Conservation (phyloP, 2,888 invertebrate genomes). For the Tineola bisselliella region DNA sequence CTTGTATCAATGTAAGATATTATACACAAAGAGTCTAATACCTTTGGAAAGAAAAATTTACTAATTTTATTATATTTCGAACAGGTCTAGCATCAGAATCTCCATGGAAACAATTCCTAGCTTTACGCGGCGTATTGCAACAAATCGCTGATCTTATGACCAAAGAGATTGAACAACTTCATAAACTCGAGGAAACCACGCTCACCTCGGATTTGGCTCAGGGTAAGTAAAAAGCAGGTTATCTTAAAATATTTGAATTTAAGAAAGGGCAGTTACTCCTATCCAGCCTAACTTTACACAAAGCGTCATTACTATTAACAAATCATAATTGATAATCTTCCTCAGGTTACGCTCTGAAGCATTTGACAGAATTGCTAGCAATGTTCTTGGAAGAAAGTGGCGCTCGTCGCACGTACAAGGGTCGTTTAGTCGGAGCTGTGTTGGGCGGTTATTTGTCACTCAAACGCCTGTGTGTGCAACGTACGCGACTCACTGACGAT, state of each 20-base stretch:
- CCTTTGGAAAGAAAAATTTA: no score
- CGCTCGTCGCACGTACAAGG: conserved; percentile 91
- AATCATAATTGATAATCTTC: not conserved
- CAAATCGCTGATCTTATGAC: conserved; percentile 87
- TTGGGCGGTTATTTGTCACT: conserved; percentile 94
- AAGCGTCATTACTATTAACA: not conserved
- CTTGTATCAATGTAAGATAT: conserved; percentile 76
- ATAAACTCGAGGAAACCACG: conserved; percentile 90
- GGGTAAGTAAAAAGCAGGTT: conserved; percentile 65
- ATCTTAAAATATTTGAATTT: no score
- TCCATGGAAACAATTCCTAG: conserved; percentile 95
- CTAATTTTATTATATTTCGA: not conserved
- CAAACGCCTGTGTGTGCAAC: conserved; percentile 89
- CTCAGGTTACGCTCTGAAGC: conserved; percentile 86
- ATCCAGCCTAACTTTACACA: no score
- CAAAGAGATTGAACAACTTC: conserved; percentile 87
- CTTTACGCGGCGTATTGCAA: conserved; percentile 84
- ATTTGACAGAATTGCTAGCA: conserved; percentile 86
- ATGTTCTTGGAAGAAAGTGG: conserved; percentile 88
- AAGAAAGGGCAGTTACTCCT: no score
- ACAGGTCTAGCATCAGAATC: conserved; percentile 78
- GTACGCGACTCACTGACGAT: conserved; percentile 94
- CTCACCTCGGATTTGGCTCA: conserved; percentile 94
- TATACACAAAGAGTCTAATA: not conserved
- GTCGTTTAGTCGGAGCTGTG: conserved; percentile 86